Percentiles rank a stretch among this genome's conserved stretches.
phyloP scores from a whole-genome alignment of 2,888 invertebrate genomes.

The Campoplex nolae region DNA sequence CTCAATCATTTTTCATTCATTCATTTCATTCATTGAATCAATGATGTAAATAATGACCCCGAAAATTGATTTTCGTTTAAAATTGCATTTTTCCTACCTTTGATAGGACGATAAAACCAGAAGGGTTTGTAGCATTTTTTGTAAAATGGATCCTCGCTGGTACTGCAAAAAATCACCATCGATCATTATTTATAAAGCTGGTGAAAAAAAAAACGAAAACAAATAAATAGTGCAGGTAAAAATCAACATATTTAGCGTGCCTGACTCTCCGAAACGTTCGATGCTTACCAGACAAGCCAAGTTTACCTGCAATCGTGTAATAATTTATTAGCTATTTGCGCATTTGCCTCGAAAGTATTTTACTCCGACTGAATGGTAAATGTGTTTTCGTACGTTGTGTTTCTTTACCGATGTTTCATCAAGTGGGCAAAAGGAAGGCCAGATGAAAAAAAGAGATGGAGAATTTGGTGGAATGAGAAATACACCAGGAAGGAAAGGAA shows the following conservation, averaged over 20 bases:
- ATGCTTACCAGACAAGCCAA: conserved; percentile 6
- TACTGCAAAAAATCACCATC: background rate
- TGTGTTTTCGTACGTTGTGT: background rate
- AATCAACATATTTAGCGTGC: conserved; percentile 12
- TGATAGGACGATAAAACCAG: background rate
- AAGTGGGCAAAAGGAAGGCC: conserved; percentile 70
- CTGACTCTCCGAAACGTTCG: background rate
- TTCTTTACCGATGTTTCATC: conserved; percentile 75
- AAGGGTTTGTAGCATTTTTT: background rate
- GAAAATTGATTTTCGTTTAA: background rate
- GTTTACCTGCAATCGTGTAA: conserved; percentile 36
- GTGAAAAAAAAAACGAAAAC: background rate
- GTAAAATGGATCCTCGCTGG: background rate
- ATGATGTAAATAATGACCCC: background rate
- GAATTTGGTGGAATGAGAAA: conserved; percentile 30
- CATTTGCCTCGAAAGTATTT: conserved; percentile 39
- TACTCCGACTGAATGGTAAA: background rate
- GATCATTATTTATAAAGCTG: conserved; percentile 15
- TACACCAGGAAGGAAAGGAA: conserved; percentile 16
- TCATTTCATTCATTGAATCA: background rate
- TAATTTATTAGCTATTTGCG: conserved; percentile 56
- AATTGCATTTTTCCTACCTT: background rate
- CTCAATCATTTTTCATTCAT: conserved; percentile 2
- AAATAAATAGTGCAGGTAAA: conserved; percentile 13
- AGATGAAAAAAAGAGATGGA: conserved; percentile 26